A percentile compares a stretch with the other conserved stretches of the same genome.
Evolutionary conservation across 1,140 invertebrate species (phyloP).

Genomic region (Brachionus manjavacas): DNA sequence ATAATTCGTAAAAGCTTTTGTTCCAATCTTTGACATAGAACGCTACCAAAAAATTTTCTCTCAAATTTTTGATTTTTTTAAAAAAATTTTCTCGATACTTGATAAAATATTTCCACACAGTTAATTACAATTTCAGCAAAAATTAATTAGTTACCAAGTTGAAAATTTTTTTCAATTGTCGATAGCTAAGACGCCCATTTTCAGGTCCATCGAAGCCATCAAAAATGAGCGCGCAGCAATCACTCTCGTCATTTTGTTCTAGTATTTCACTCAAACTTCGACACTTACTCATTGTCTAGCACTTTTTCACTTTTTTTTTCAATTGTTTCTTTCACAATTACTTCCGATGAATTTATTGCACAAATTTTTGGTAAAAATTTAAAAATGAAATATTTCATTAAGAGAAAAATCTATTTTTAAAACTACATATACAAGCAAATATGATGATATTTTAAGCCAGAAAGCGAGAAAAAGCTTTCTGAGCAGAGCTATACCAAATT

Average conservation of each 20-base stretch:
- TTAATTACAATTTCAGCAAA: neutral
- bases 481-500: neutral
- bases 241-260: neutral
- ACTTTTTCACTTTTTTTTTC: neutral
- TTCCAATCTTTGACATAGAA: slow-evolving; percentile 11
- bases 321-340: neutral
- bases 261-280: neutral
- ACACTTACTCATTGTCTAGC: neutral
- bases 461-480: neutral
- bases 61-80: neutral
- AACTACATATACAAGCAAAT: neutral
- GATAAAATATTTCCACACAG: neutral
- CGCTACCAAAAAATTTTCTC: neutral
- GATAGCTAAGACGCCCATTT: neutral
- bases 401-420: neutral
- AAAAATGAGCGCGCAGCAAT: neutral
- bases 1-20: neutral
- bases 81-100: neutral
- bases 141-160: neutral
- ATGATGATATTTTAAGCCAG: neutral
- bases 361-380: neutral
- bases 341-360: neutral
- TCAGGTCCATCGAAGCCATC: neutral
- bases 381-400: neutral
- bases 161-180: neutral